Conservation (phyloP, 37 sponge, comb jelly and placozoan species). For the Halisarca cf. caerulea region DNA sequence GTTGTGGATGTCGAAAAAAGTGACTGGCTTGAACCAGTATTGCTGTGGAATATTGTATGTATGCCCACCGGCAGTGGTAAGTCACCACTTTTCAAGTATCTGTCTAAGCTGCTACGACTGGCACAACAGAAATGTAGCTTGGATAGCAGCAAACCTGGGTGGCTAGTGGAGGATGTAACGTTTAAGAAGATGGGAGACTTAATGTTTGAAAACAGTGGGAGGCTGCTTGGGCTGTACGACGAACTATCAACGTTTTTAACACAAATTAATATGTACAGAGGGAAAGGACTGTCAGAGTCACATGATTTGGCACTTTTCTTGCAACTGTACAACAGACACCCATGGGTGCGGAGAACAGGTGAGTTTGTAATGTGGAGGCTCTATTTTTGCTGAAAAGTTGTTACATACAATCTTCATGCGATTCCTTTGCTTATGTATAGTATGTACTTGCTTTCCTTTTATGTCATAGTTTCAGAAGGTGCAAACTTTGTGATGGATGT, state of each 20-base stretch:
- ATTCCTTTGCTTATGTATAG: too few relatives aligned
- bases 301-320: constrained; percentile 54
- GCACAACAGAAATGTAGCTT: not conserved
- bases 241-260: constrained; percentile 51
- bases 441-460: not conserved
- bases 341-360: constrained; percentile 58
- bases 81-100: constrained; percentile 38
- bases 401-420: too few relatives aligned
- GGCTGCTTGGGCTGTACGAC: constrained; percentile 47
- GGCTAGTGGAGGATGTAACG: constrained; percentile 50
- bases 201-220: constrained; percentile 44
- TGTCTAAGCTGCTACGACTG: not conserved
- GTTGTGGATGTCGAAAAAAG: constrained; percentile 21
- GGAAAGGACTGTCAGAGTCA: constrained; percentile 31
- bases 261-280: constrained; percentile 44
- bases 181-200: constrained; percentile 64
- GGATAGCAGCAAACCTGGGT: not conserved
- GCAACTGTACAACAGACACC: constrained; percentile 41
- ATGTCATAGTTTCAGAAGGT: constrained; percentile 26
- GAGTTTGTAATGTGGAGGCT: too few relatives aligned
- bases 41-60: constrained; percentile 38
- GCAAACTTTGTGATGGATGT: constrained; percentile 46
- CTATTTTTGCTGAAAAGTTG: too few relatives aligned
- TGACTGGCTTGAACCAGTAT: constrained; percentile 39
- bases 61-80: constrained; percentile 53